Evolutionary conservation across 1,140 invertebrate species (phyloP), one percentile per base, ranked within the genome.

Genomic region (Tachypleus tridentatus): DNA sequence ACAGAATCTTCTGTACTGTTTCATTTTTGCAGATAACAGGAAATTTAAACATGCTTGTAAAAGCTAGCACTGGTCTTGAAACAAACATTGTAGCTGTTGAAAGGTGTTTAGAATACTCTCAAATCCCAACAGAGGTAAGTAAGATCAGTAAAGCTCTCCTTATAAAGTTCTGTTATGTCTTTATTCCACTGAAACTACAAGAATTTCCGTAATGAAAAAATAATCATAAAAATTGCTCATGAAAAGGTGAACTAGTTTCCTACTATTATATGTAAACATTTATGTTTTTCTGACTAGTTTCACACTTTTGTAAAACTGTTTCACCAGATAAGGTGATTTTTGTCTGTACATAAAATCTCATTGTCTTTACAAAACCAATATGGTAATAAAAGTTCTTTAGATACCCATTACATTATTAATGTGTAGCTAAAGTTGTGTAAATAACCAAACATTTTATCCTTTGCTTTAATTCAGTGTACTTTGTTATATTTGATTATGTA

Each of bases 221-320:
- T 56, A 8, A 51, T 11, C 47, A 51, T 29, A 47, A 58, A 52
- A 58, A 57, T 60, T 67, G 47, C 87, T 86, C 0, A 92, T 29
- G 63, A 79, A 89, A 72, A 89, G 89, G 3, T 92, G 87, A 73
- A 80, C 82, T 50, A 84, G 88, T 51, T 81, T 87, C 71, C 76
- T 88, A 11, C 83, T 88, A 73, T 93, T 93, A 73, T 86, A 91
- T 61, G 58, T n/a, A 8, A 56, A 4, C 5, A 51, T 64, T 48
- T n/a, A 64, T 58, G 49, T 56, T 51, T 63, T 47, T 9, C 49
- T 4, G 9, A 49, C 10, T 64, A 57, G n/a, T 5, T 9, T 60
- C 10, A 11, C 3, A 7, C 9, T 47, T 11, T 7, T 60, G 11
- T 6, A 29, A 50, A 60, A 47, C 9, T 7, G 6, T 7, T 60